Percentiles rank a stretch among this genome's conserved stretches.
phyloP scores from a whole-genome alignment of 23 tunicate genomes.

The Ciona savignyi region DNA sequence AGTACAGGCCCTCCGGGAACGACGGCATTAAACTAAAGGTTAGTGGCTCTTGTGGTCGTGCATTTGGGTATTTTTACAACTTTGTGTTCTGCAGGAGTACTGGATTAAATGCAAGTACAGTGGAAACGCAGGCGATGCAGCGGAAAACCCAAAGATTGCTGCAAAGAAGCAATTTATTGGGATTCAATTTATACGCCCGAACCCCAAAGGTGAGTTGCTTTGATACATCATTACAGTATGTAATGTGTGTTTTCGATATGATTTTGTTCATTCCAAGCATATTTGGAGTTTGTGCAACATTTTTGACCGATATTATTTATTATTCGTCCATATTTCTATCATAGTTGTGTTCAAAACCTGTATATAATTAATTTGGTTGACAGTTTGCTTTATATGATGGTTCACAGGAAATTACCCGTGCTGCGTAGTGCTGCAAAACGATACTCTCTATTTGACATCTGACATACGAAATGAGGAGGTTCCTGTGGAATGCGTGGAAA shows the following conservation, averaged over 20 bases:
- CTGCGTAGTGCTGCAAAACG: constrained; percentile 88
- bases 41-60: not conserved
- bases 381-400: not conserved
- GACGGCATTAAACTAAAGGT: constrained; percentile 93
- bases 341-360: too few species aligned
- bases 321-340: too few species aligned
- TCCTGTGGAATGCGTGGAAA: constrained; percentile 71
- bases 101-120: constrained; percentile 94
- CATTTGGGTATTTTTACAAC: too few species aligned
- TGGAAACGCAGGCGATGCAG: constrained; percentile 42
- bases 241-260: too few species aligned
- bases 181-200: constrained; percentile 70
- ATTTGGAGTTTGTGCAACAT: too few species aligned
- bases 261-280: too few species aligned
- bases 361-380: too few species aligned
- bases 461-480: constrained; percentile 80
- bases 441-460: constrained; percentile 79
- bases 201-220: constrained; percentile 79
- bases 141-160: constrained; percentile 79
- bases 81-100: constrained; percentile 82
- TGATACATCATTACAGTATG: too few species aligned
- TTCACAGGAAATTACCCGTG: constrained; percentile 73
- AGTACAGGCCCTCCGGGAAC: constrained; percentile 70
- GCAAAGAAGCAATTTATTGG: constrained; percentile 60
- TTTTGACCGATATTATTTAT: too few species aligned